Base-by-base conservation (phyloP, 1,140 invertebrate genomes). In the Eufriesea mexicana region DNA sequence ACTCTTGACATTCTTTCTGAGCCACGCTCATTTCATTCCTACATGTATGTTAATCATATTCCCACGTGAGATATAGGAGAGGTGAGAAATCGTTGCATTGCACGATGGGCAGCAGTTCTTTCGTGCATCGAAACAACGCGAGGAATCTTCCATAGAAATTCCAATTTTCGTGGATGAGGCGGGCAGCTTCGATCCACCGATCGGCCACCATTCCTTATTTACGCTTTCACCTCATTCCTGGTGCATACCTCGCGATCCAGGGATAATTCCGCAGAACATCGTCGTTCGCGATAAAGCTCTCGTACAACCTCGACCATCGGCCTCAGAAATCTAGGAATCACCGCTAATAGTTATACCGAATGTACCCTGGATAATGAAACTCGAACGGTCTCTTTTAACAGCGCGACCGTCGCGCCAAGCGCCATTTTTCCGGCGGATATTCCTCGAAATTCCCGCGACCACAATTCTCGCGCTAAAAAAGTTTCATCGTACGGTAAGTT, bases 151-250 rank as follows among this genome's bases (percentile, higher is more conserved):
- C 8, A n/a, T 61, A 59, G 55, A 74, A 18, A 74, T 59, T 74
- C 54, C 35, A 59, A 45, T 74, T 74, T 74, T 74, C 54, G 18
- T 18, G 54, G 7, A 59, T 18, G 14, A 45, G 7, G 23, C 20
- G 42, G n/a, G 35, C 49, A 42, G 10, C 45, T 55, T 55, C 51
- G 71, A 57, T 42, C 28, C 71, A 8, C 23, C 71, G 71, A 57
- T 57, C 25, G 25, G n/a, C 9, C 71, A 59, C 55, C 20, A 55
- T 73, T 74, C 71, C 55, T 59, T 74, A 74, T 74, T 57, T 45
- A 74, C 71, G 57, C 71, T 74, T 73, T 74, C 35, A 16, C 23
- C 35, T 74, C 71, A 55, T 73, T 57, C 71, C 54, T 74, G 23
- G 12, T 14, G 55, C 71, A 74, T 74, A 47, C 71, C 71, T 18